Percentiles rank a stretch among this genome's conserved stretches.
Conservation (phyloP, 2,797 vertebrate species). For the Loris lydekkerianus region DNA sequence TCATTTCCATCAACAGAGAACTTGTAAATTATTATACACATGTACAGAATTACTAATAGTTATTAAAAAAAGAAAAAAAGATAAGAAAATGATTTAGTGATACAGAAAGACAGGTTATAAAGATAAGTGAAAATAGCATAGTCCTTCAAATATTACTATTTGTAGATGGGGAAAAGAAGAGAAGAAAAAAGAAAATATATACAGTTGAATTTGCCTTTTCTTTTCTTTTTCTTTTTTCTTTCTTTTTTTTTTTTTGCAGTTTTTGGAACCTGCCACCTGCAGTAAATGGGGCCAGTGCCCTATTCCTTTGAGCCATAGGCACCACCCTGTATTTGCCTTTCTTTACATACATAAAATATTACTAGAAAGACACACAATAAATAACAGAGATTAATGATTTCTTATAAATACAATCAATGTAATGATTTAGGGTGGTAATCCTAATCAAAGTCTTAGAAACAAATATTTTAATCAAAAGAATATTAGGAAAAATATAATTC, state of each 20-base stretch:
- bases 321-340: neutral
- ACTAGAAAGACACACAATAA: neutral
- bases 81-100: neutral
- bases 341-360: slow-evolving; percentile 26
- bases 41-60: neutral
- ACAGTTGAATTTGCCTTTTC: neutral
- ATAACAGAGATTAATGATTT: slow-evolving; percentile 19
- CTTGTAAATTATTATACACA: neutral
- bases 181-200: neutral
- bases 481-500: neutral
- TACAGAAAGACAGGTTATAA: slow-evolving; percentile 4
- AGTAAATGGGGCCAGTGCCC: no score
- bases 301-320: no score
- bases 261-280: no score
- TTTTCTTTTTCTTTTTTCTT: no score
- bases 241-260: no score
- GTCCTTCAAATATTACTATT: neutral
- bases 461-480: slow-evolving; percentile 47
- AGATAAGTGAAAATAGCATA: neutral
- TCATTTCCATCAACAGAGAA: neutral
- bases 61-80: neutral
- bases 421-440: neutral
- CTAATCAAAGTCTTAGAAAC: slow-evolving; percentile 34
- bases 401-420: slow-evolving; percentile 31
- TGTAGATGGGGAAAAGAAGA: neutral